These are phyloP conservation scores for Acromyrmex heyeri DNA, from an alignment of 1,140 invertebrate species.

Conservation along the genomic window DNA sequence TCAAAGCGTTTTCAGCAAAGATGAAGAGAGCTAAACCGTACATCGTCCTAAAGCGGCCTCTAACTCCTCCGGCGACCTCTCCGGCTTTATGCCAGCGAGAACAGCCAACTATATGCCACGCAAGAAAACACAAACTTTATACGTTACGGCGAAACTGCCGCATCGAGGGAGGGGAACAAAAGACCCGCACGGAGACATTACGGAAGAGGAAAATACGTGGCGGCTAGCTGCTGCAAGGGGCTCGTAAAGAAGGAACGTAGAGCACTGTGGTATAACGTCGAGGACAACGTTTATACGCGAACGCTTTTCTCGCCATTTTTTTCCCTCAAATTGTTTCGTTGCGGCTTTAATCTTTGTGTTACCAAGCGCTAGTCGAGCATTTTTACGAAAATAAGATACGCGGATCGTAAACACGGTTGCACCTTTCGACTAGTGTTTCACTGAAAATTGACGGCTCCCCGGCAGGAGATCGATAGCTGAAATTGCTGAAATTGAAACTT, in stretches of 20 bases:
- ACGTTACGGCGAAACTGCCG: constrained; percentile 75
- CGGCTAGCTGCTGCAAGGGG: constrained; percentile 43
- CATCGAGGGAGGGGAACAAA: constrained; percentile 73
- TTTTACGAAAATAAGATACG: background rate
- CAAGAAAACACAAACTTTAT: constrained; percentile 79
- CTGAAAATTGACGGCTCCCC: too few species aligned
- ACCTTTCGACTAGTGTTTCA: too few species aligned
- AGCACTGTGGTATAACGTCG: constrained; percentile 40
- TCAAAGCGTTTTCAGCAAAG: constrained; percentile 55
- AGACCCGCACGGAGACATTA: constrained; percentile 72
- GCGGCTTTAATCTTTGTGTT: constrained; percentile 23
- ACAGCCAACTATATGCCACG: constrained; percentile 70
- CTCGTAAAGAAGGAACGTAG: constrained; percentile 70
- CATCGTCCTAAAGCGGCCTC: constrained; percentile 61
- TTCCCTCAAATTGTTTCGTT: constrained; percentile 50
- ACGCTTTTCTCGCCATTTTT: constrained; percentile 45
- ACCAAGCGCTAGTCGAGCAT: background rate
- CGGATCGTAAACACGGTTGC: background rate
- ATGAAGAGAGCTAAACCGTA: constrained; percentile 43
- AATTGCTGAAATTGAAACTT: too few species aligned
- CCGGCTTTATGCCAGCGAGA: constrained; percentile 70
- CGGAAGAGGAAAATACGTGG: constrained; percentile 76
- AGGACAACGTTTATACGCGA: constrained; percentile 57
- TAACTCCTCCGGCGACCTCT: constrained; percentile 39
- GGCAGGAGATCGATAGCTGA: too few species aligned